phyloP scores from a whole-genome alignment of 2,797 vertebrate genomes.

The Hypotaenidia okinawae region DNA sequence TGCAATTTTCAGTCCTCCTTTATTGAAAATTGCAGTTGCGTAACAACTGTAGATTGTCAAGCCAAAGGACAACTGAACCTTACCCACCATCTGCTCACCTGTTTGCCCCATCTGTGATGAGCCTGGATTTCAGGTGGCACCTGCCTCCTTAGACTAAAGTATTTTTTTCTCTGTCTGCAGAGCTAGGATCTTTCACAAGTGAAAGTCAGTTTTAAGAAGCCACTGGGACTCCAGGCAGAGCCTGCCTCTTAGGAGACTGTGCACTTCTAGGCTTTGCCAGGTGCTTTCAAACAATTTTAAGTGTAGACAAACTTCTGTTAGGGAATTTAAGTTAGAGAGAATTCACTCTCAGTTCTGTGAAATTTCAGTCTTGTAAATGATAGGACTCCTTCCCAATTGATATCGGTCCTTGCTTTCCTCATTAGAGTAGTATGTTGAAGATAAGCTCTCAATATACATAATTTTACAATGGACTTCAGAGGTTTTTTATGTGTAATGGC shows the following conservation, averaged over 20 bases:
- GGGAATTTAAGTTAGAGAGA: neutral
- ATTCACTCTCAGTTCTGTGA: neutral
- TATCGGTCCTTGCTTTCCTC: neutral
- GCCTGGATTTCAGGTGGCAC: neutral
- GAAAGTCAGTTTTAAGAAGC: neutral
- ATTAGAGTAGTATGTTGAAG: neutral
- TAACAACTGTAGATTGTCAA: neutral
- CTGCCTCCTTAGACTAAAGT: neutral
- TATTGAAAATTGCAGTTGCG: neutral
- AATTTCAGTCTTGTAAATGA: neutral
- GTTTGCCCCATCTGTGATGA: neutral
- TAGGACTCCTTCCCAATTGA: neutral
- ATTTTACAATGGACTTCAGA: neutral
- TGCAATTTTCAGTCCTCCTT: neutral
- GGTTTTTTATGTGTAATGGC: neutral
- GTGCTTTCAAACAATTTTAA: neutral
- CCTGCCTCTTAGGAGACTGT: neutral
- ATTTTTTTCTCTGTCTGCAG: neutral
- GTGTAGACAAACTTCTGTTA: neutral
- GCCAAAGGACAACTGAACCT: neutral
- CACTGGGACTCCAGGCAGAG: neutral
- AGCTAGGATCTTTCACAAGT: neutral
- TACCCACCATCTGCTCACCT: neutral
- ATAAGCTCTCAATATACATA: neutral
- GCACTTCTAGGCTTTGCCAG: neutral